These are phyloP conservation scores for Bimastos eiseni DNA, from an alignment of 2,888 invertebrate genomes.

Conservation along the genomic window DNA sequence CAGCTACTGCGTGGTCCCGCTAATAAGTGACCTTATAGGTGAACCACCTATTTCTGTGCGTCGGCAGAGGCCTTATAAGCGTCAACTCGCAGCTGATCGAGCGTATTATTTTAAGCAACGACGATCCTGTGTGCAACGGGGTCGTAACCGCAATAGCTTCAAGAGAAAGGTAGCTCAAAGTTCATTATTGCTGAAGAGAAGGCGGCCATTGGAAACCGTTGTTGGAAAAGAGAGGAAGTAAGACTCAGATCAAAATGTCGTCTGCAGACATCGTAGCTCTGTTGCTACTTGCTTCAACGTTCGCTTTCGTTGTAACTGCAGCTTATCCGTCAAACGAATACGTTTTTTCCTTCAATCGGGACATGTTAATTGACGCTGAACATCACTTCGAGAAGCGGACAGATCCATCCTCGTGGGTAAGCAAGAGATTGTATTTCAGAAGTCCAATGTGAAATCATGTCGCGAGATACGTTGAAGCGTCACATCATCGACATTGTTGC, in stretches of 20 bases:
- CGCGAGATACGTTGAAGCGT: too few species aligned
- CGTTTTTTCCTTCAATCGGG: conserved; percentile 38
- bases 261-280: background rate
- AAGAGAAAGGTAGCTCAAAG: background rate
- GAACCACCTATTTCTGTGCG: too few species aligned
- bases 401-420: background rate
- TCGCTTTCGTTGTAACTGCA: background rate
- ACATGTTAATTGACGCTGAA: conserved; percentile 36
- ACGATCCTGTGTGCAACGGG: background rate
- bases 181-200: background rate
- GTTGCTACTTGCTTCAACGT: background rate
- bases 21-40: too few species aligned
- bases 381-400: conserved; percentile 19
- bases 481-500: too few species aligned
- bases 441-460: too few species aligned
- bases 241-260: background rate
- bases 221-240: background rate
- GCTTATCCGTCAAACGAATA: conserved; percentile 38
- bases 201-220: background rate
- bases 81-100: background rate
- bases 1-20: too few species aligned
- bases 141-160: background rate
- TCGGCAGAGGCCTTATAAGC: background rate
- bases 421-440: background rate
- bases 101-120: background rate